These are phyloP conservation scores for Hydrophis major DNA, from an alignment of 2,797 vertebrate genomes.

Conservation along the genomic window DNA sequence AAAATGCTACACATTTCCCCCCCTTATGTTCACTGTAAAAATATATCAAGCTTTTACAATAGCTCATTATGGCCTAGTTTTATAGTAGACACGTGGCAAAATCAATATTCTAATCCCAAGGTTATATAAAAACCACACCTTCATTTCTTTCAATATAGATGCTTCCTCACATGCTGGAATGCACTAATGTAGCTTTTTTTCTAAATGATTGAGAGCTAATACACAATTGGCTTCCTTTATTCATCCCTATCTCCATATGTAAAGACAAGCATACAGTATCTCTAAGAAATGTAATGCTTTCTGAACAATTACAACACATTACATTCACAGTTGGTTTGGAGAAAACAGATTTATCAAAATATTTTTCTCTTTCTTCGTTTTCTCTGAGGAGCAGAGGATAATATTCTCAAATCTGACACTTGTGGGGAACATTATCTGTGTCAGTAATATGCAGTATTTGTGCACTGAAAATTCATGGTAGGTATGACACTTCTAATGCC, in stretches of 20 bases:
- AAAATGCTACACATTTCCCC: background rate
- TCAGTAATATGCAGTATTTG: background rate
- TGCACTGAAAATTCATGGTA: background rate
- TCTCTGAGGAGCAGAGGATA: background rate
- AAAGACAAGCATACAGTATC: background rate
- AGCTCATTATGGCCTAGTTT: background rate
- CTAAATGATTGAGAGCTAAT: background rate
- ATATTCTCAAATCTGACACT: background rate
- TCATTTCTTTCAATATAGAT: background rate
- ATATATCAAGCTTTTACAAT: background rate
- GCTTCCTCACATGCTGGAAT: background rate
- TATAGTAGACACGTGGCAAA: background rate
- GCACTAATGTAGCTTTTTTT: background rate
- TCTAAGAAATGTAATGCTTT: background rate
- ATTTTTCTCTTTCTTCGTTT: background rate
- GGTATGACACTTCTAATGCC: background rate
- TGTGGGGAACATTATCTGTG: background rate
- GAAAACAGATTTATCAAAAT: background rate
- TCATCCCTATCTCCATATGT: background rate
- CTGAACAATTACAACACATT: background rate
- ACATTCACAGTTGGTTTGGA: background rate
- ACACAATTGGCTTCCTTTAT: background rate
- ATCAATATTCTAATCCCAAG: background rate
- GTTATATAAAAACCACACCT: background rate
- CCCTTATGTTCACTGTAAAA: background rate